A percentile compares a stretch with the other conserved stretches of the same genome.
Conservation (phyloP, 2,113 vertebrate species). For the Brachyhypopomus occidentalis region DNA sequence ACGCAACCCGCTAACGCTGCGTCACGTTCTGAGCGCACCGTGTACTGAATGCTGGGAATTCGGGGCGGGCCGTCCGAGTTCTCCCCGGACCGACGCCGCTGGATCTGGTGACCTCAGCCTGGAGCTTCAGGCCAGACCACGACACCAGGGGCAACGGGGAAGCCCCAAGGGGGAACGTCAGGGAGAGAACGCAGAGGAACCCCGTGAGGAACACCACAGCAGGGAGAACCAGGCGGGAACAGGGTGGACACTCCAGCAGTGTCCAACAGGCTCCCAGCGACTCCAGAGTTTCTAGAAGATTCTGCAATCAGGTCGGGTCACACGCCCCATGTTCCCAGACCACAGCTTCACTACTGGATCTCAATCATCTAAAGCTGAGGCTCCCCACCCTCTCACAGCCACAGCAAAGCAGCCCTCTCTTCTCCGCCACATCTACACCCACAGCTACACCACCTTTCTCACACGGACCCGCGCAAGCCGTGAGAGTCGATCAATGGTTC, state of each 20-base stretch:
- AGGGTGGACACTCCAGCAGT: too few species aligned
- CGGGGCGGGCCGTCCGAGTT: conserved; percentile 52
- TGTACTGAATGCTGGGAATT: conserved; percentile 21
- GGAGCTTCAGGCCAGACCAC: neutral
- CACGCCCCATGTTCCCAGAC: neutral
- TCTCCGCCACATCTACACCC: conserved; percentile 32
- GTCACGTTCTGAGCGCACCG: conserved; percentile 60
- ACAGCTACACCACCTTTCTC: conserved; percentile 35
- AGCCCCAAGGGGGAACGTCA: conserved; percentile 34
- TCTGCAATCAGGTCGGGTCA: neutral
- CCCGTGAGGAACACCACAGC: too few species aligned
- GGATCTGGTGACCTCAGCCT: conserved; percentile 17
- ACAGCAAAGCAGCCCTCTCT: conserved; percentile 21
- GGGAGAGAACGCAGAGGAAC: neutral
- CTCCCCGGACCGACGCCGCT: conserved; percentile 25
- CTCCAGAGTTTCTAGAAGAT: neutral
- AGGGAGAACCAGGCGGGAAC: too few species aligned
- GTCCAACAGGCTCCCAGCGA: too few species aligned
- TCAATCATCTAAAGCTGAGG: conserved; percentile 22
- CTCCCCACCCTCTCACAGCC: conserved; percentile 29
- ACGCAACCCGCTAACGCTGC: conserved; percentile 12
- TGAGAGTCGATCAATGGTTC: conserved; percentile 50
- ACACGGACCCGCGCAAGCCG: conserved; percentile 29
- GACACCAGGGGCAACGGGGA: conserved; percentile 24
- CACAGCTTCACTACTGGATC: neutral